A percentile compares a stretch with the other conserved stretches of the same genome.
Evolutionary conservation across 1,140 invertebrate genomes (phyloP).

Genomic region (Microplitis demolitor): DNA sequence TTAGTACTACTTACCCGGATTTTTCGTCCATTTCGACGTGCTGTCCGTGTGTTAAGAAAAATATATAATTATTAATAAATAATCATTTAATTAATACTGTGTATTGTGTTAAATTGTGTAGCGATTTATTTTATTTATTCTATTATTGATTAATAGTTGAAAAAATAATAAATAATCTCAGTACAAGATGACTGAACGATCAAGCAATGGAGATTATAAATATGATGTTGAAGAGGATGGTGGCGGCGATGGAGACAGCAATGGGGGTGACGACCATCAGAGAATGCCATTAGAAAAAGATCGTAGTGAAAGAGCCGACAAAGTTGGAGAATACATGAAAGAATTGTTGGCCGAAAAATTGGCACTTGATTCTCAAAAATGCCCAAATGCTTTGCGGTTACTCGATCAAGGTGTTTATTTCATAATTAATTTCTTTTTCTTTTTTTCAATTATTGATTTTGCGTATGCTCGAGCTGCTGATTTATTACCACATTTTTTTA

Average conservation of each 20-base stretch:
- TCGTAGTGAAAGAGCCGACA: slow-evolving; percentile 61
- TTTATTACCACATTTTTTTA: not conserved
- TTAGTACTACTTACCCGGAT: too few species aligned
- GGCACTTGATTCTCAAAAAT: slow-evolving; percentile 71
- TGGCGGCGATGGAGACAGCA: slow-evolving; percentile 7
- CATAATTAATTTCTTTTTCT: slow-evolving; percentile 9
- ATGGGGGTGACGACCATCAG: slow-evolving; percentile 41
- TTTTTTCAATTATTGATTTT: slow-evolving; percentile 23
- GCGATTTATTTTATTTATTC: too few species aligned
- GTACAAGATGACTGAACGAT: slow-evolving; percentile 42
- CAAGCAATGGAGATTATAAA: slow-evolving; percentile 54
- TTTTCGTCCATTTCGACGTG: too few species aligned
- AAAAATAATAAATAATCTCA: not conserved
- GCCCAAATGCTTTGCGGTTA: slow-evolving; percentile 71
- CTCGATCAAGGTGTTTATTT: slow-evolving; percentile 70
- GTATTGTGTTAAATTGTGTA: too few species aligned
- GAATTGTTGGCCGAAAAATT: slow-evolving; percentile 77
- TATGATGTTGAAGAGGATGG: slow-evolving; percentile 42
- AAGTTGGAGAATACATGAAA: slow-evolving; percentile 76
- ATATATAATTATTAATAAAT: too few species aligned
- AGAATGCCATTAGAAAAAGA: slow-evolving; percentile 42
- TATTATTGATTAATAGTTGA: too few species aligned
- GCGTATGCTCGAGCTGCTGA: too few species aligned
- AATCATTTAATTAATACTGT: too few species aligned
- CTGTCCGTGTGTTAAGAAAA: too few species aligned